Base-by-base conservation (phyloP, 2,888 invertebrate genomes). In the Anticlea derivata region DNA sequence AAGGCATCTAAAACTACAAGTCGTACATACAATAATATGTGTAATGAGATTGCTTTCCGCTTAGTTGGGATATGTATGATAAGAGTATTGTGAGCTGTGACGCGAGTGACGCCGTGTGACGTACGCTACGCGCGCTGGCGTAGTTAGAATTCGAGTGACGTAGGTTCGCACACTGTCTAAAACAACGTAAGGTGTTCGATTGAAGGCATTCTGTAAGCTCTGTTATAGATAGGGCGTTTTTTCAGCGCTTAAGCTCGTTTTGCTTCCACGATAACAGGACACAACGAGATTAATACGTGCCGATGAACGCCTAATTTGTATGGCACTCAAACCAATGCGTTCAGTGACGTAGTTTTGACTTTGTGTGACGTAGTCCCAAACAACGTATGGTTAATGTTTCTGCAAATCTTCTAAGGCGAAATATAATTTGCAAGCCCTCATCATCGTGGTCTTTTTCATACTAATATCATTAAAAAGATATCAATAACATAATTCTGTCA, bases 11-110 rank as follows among this genome's bases (percentile, higher is more conserved):
- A 35, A 23, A 38, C 44, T 50, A 57, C 45, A 39, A 77, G 70
- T 77, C 73, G 77, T 61, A 61, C 50, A 80, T 77, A 79, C 73
- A 79, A 73, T 57, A 78, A 72, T 77, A 78, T 75, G 80, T 79
- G 75, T 71, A 75, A 81, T 83, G 88, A 80, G 78, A 87, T 89
- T 88, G 88, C 88, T 83, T 87, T 71, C 73, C 74, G 75, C 73
- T 75, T 68, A 60, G 62, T 75, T 84, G 79, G 83, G 88, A 89
- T 89, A 89, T 89, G 88, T 88, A 83, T 78, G 79, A 66, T 68
- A 68, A 29, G 78, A 81, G 80, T 77, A 76, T 75, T 70, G 71
- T 75, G 80, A 77, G 76, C 73, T 70, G 73, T 64, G 43, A 39
- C 44, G 60, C 63, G 49, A 73, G 60, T 54, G 73, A 67, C 73